Conservation (phyloP, 2,797 vertebrate genomes). For the Urophycis tenuis region DNA sequence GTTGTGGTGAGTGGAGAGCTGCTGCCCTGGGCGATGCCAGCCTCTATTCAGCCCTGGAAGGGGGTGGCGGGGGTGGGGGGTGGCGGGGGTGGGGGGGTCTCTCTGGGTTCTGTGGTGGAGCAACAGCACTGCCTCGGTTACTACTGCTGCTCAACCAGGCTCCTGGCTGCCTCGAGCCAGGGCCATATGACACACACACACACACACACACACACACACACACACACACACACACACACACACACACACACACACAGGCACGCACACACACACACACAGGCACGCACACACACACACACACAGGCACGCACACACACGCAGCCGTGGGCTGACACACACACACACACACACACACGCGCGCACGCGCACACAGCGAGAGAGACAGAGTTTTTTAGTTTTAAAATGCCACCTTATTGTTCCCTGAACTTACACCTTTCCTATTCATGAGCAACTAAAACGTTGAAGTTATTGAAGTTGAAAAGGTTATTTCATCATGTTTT, state of each 20-base stretch:
- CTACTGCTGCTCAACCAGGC: neutral
- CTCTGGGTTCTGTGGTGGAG: neutral
- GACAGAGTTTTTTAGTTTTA: neutral
- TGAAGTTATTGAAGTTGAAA: constrained; percentile 2
- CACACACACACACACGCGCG: constrained; percentile 6
- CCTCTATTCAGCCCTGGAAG: too few species aligned
- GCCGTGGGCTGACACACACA: constrained; percentile 4
- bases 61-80: neutral
- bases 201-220: neutral
- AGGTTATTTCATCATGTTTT: too few species aligned
- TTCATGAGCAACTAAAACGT: neutral
- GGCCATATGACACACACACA: neutral
- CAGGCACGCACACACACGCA: too few species aligned
- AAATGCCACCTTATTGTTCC: neutral
- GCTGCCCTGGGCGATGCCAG: neutral
- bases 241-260: constrained; percentile 10
- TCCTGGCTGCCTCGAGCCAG: neutral
- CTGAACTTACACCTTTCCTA: too few species aligned
- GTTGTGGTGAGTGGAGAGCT: neutral
- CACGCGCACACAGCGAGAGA: neutral
- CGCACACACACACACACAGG: constrained; percentile 9
- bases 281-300: constrained; percentile 7
- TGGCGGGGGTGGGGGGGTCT: neutral
- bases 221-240: neutral
- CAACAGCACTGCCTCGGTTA: neutral